Percentiles rank a stretch among this genome's conserved stretches.
These are phyloP conservation scores for Gallinago jamesoni DNA, from an alignment of 2,113 vertebrate genomes.

Conservation along the genomic window DNA sequence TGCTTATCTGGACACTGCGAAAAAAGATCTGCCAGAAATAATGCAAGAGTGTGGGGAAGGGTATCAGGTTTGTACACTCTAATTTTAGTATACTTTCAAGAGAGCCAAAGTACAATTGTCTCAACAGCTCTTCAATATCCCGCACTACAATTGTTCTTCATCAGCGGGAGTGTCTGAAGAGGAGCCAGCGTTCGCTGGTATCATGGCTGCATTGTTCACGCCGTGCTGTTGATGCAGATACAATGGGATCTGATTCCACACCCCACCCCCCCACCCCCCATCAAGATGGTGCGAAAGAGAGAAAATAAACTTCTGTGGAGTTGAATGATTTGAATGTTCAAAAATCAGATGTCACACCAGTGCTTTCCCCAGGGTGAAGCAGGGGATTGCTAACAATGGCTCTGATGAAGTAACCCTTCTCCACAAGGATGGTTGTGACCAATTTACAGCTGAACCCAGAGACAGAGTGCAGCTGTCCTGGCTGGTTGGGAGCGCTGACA, in stretches of 20 bases:
- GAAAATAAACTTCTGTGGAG: neutral
- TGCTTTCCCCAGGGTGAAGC: neutral
- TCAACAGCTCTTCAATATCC: constrained; percentile 16
- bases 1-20: neutral
- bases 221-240: neutral
- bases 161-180: constrained; percentile 20
- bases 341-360: neutral
- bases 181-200: neutral
- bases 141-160: neutral
- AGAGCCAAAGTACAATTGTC: neutral
- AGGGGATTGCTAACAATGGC: neutral
- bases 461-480: neutral
- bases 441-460: neutral
- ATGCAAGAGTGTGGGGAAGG: neutral
- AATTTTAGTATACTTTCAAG: constrained; percentile 11
- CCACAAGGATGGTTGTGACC: neutral
- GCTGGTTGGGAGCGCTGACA: neutral
- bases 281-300: neutral
- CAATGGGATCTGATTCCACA: neutral
- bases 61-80: neutral
- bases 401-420: neutral
- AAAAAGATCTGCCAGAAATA: neutral
- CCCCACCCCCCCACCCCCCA: no score
- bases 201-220: neutral
- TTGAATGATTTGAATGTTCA: neutral